A percentile compares a stretch with the other conserved stretches of the same genome.
These are phyloP conservation scores for Periophthalmodon schlosseri DNA, from an alignment of 2,113 vertebrate genomes.

Conservation along the genomic window DNA sequence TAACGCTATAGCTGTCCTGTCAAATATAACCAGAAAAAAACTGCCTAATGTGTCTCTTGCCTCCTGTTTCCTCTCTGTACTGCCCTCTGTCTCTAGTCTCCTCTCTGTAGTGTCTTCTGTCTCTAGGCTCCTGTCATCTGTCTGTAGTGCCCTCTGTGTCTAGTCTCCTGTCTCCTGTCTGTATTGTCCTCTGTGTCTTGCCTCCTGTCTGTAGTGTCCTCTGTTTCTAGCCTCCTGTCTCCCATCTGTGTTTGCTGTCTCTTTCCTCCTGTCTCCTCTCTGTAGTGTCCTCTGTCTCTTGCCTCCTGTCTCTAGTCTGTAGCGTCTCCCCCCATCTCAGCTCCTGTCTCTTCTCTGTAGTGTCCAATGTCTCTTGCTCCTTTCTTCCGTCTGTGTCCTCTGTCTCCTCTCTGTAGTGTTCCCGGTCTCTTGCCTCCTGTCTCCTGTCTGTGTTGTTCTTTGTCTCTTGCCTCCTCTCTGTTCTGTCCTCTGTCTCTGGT, in stretches of 20 bases:
- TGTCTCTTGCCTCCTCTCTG: background rate
- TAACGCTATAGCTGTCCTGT: background rate
- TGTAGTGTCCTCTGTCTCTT: constrained; percentile 13
- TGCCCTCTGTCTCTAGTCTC: background rate
- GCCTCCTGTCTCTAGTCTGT: too few relatives aligned
- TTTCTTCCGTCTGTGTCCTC: too few relatives aligned
- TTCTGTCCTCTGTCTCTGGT: background rate
- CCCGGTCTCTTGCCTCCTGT: too few relatives aligned
- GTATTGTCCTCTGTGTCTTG: background rate
- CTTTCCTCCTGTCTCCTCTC: background rate
- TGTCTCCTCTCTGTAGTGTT: too few relatives aligned
- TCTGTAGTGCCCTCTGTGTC: too few relatives aligned
- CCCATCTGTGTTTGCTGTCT: background rate
- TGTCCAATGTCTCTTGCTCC: too few relatives aligned
- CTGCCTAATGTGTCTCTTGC: background rate
- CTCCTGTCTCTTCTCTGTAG: too few relatives aligned
- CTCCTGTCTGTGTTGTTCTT: background rate
- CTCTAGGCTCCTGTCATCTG: too few relatives aligned
- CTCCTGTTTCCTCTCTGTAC: background rate
- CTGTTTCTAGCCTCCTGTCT: background rate
- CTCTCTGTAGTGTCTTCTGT: constrained; percentile 14
- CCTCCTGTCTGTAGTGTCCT: background rate
- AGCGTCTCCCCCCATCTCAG: too few relatives aligned
- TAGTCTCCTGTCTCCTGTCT: background rate
- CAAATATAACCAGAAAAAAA: too few relatives aligned